A percentile compares a stretch with the other conserved stretches of the same genome.
phyloP scores from a whole-genome alignment of 2,113 vertebrate genomes.

The Orientallactaga bullata region DNA sequence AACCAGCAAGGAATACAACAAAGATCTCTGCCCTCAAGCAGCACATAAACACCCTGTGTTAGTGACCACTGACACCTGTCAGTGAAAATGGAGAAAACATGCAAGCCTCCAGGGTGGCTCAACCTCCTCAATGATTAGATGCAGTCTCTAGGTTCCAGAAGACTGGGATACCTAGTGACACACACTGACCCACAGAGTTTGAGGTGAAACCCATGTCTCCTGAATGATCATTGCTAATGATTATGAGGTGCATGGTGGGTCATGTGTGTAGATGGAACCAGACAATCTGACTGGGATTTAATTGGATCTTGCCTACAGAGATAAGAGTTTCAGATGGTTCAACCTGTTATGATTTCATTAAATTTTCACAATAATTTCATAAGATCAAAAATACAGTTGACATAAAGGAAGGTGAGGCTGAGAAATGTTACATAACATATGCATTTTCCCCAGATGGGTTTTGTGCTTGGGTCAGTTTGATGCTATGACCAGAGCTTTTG shows the following conservation, averaged over 20 bases:
- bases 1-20: background rate
- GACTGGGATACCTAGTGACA: background rate
- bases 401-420: background rate
- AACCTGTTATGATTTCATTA: too few species aligned
- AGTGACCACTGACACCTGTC: background rate
- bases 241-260: background rate
- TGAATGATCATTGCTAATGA: background rate
- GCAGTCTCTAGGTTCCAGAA: background rate
- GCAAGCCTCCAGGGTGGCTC: background rate
- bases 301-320: slow-evolving; percentile 11
- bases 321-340: background rate
- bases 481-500: background rate
- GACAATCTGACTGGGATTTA: background rate
- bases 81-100: slow-evolving; percentile 2
- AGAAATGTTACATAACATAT: background rate
- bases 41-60: background rate
- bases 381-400: background rate
- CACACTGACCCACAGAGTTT: background rate
- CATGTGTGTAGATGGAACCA: background rate
- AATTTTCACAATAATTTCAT: too few species aligned
- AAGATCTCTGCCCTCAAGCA: background rate
- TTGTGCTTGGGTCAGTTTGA: background rate
- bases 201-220: background rate
- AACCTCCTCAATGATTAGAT: background rate
- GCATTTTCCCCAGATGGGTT: background rate